Base-by-base conservation (phyloP, 2,113 vertebrate species). In the Propithecus coquereli region DNA sequence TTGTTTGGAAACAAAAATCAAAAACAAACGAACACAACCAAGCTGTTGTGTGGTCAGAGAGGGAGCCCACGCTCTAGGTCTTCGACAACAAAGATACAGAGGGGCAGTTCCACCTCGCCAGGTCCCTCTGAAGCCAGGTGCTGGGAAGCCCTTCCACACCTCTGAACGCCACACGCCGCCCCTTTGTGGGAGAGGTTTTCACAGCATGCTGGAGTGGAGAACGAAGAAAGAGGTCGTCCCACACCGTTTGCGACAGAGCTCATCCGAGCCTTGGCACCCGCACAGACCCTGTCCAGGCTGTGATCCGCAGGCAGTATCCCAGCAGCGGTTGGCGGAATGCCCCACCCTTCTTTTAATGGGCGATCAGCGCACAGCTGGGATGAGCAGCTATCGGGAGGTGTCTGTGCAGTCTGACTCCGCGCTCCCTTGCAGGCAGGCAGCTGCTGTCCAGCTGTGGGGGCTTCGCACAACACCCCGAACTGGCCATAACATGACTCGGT, bases 211-310 rank as follows among this genome's bases (percentile, higher is more conserved):
- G 11, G 17, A 4, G 17, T 6, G 40, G 6, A 10, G 20, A 57
- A 0, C 3, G 8, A 0, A 5, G 0, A n/a, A 23, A 17, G 3
- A 6, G 40, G 3, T 2, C 0, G 7, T 18, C 45, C 45, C 12
- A 1, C 7, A 14, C 11, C 1, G 7, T 7, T 77, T 25, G 16
- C 12, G 32, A 6, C 2, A 16, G 47, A 74, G 6, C 5, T 2
- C 25, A 34, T 87, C 45, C 0, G 2, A 12, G 45, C 34, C 52
- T 5, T 7, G 12, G 12, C 9, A 2, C n/a, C 12, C 34, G n/a
- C 0, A 27, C 40, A n/a, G 61, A 1, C 11, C 65, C 14, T 3
- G 4, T 9, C 17, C n/a, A 3, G 8, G 1, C 11, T 27, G 23
- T 2, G 4, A 3, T 4, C 14, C 18, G 0, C 2, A 23, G 16